Conservation (phyloP, 2,888 invertebrate species). For the Spisula subtruncata region DNA sequence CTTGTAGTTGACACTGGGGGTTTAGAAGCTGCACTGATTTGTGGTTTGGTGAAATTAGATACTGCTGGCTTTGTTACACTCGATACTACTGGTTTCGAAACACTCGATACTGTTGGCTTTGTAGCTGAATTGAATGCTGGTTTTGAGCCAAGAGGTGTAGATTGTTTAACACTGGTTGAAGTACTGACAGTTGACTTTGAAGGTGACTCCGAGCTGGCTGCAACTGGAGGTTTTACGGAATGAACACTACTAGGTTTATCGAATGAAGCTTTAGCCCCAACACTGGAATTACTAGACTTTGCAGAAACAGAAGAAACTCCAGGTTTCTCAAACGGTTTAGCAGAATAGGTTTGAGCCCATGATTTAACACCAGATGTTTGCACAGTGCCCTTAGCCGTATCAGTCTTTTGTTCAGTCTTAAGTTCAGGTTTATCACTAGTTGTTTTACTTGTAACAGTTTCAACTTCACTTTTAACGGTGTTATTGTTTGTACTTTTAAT, state of each 20-base stretch:
- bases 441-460: not conserved
- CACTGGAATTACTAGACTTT: conserved; percentile 33
- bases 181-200: conserved; percentile 40
- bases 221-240: conserved; percentile 41
- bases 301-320: conserved; percentile 33
- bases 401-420: conserved; percentile 45
- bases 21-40: conserved; percentile 26
- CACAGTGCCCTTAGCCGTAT: conserved; percentile 44
- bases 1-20: conserved; percentile 26
- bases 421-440: conserved; percentile 36
- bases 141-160: conserved; percentile 26
- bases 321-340: conserved; percentile 58
- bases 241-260: conserved; percentile 40
- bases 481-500: conserved; percentile 37
- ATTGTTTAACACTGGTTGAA: conserved; percentile 27
- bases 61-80: conserved; percentile 1
- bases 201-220: conserved; percentile 33
- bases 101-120: conserved; percentile 51
- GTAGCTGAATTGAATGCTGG: conserved; percentile 25
- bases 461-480: conserved; percentile 22
- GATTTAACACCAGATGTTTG: conserved; percentile 51
- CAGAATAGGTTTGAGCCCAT: conserved; percentile 58
- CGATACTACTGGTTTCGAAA: conserved; percentile 35
- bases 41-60: too few species aligned
- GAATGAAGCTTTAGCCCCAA: conserved; percentile 9